A percentile compares a stretch with the other conserved stretches of the same genome.
phyloP scores from a whole-genome alignment of 2,888 invertebrate genomes.

The Dichetophora obliterata region DNA sequence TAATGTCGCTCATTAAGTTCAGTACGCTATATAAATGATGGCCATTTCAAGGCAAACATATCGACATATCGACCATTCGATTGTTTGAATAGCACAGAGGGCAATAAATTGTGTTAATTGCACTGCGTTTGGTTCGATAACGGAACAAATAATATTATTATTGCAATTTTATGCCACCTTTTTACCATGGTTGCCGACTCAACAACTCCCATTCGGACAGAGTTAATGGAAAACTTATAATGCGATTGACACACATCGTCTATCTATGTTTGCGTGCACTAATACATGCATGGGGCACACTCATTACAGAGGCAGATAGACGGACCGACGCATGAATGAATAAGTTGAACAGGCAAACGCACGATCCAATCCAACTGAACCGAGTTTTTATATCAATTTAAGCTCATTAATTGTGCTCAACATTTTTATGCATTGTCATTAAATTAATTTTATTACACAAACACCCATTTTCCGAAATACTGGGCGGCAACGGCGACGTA shows the following conservation, averaged over 20 bases:
- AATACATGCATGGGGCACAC: background rate
- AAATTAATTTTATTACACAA: constrained; percentile 57
- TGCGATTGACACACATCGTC: background rate
- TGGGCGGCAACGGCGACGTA: background rate
- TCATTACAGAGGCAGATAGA: background rate
- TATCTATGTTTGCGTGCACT: constrained; percentile 1
- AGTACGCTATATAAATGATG: no score
- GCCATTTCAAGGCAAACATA: no score
- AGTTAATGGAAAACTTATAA: constrained; percentile 8
- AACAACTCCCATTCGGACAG: background rate
- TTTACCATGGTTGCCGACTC: background rate
- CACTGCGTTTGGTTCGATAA: constrained; percentile 59
- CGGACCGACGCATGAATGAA: background rate
- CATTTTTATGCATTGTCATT: constrained; percentile 63
- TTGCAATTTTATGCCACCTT: constrained; percentile 40
- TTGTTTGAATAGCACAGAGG: constrained; percentile 31
- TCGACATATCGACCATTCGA: background rate
- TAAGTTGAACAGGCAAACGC: background rate
- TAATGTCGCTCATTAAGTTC: no score
- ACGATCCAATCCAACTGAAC: background rate
- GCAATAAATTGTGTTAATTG: constrained; percentile 62
- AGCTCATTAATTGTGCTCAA: constrained; percentile 61
- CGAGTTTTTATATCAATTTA: constrained; percentile 56
- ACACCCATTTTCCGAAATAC: constrained; percentile 1
- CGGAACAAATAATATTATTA: constrained; percentile 42